These are phyloP conservation scores for Drosophila pseudotalamancana DNA, from an alignment of 2,888 invertebrate genomes.

Conservation along the genomic window DNA sequence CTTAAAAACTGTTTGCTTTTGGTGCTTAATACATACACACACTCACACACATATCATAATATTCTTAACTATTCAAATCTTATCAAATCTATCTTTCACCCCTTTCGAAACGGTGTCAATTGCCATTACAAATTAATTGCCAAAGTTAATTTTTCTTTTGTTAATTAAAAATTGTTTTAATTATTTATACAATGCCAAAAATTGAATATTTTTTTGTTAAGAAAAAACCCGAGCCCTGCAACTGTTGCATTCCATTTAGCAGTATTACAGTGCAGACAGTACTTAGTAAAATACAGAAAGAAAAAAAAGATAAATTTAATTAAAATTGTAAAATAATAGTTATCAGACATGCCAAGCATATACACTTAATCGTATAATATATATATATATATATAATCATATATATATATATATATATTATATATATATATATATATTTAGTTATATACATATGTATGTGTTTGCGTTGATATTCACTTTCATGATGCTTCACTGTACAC, in stretches of 20 bases:
- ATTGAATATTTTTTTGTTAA: conserved; percentile 16
- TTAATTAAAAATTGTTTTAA: conserved; percentile 38
- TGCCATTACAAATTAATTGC: conserved; percentile 67
- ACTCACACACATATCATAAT: conserved; percentile 16
- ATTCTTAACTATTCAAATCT: conserved; percentile 1
- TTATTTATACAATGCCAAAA: conserved; percentile 36
- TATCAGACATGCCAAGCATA: conserved; percentile 62
- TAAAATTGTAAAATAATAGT: conserved; percentile 31
- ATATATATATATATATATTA: conserved; percentile 8
- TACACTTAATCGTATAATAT: conserved; percentile 40
- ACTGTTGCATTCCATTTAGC: conserved; percentile 64
- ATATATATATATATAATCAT: conserved; percentile 20
- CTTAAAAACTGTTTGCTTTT: conserved; percentile 14
- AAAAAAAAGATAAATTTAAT: conserved; percentile 2
- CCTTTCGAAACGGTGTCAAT: conserved; percentile 33
- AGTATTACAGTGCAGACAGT: conserved; percentile 61
- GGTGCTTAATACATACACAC: conserved; percentile 18
- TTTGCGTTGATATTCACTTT: conserved; percentile 45
- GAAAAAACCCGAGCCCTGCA: conserved; percentile 27
- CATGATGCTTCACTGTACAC: conserved; percentile 68
- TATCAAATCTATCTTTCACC: conserved; percentile 1
- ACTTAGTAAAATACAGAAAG: conserved; percentile 48
- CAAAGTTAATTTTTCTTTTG: conserved; percentile 54
- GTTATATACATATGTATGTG: conserved; percentile 8
- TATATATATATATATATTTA: no score